These are phyloP conservation scores for Amblyraja radiata DNA, from an alignment of 2,797 vertebrate species.

Conservation along the genomic window DNA sequence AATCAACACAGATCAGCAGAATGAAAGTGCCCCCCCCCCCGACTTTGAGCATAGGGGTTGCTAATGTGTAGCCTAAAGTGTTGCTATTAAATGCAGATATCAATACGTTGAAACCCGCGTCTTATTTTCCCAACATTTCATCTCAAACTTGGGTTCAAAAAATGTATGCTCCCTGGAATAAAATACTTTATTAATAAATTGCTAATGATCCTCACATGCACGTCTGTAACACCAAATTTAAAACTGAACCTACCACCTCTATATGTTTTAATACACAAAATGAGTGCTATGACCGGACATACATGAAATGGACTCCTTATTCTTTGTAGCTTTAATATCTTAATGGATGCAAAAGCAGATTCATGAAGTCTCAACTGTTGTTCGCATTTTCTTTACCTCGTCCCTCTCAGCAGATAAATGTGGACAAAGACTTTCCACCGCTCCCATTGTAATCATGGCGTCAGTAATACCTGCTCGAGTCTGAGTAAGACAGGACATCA, in stretches of 20 bases:
- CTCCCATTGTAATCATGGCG: conserved; percentile 57
- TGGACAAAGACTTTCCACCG: conserved; percentile 55
- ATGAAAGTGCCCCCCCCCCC: no score
- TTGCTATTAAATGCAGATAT: no score
- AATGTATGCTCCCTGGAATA: neutral
- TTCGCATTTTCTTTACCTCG: conserved; percentile 52
- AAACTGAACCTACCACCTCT: neutral
- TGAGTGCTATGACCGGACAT: neutral
- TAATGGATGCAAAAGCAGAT: neutral
- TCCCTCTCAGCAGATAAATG: conserved; percentile 56
- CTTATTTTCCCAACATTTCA: no score
- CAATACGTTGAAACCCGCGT: no score
- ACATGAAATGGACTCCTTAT: neutral
- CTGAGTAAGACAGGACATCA: conserved; percentile 59
- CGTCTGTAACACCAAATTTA: neutral
- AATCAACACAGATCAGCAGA: no score
- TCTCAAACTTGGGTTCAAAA: no score
- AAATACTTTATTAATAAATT: neutral
- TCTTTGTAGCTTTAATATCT: neutral
- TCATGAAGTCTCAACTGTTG: neutral
- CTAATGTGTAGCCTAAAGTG: no score
- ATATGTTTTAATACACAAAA: neutral
- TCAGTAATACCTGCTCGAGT: conserved; percentile 59
- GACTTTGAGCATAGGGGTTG: no score
- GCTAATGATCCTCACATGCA: neutral